Evolutionary conservation across 1,140 invertebrate species (phyloP).

Genomic region (Mactra quadrangularis): DNA sequence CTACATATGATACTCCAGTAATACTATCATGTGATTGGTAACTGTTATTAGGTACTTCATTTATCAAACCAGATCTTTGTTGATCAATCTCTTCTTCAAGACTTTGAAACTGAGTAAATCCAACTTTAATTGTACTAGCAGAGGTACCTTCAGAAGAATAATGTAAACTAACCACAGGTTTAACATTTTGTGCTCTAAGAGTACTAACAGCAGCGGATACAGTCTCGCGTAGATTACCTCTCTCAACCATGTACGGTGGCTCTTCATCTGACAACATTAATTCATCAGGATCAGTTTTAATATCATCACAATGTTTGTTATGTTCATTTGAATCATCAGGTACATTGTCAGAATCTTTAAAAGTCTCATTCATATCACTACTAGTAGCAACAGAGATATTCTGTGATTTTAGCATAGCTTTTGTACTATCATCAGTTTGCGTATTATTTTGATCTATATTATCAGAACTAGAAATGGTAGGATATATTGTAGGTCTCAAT

Average conservation of each 20-base stretch:
- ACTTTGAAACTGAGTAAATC: constrained; percentile 75
- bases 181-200: constrained; percentile 61
- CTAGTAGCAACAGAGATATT: too few species aligned
- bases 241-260: constrained; percentile 25
- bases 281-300: neutral
- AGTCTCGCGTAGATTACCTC: constrained; percentile 16
- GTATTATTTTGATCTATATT: too few species aligned
- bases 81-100: constrained; percentile 67
- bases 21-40: neutral
- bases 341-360: too few species aligned
- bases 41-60: neutral
- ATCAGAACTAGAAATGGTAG: neutral
- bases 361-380: too few species aligned
- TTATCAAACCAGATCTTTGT: constrained; percentile 62
- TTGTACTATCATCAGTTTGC: too few species aligned
- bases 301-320: neutral
- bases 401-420: too few species aligned
- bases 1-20: neutral
- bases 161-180: constrained; percentile 85
- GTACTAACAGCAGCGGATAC: constrained; percentile 44
- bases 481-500: constrained; percentile 12
- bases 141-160: constrained; percentile 78
- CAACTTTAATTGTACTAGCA: constrained; percentile 76
- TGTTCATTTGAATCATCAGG: neutral
- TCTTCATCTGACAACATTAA: neutral